These are phyloP conservation scores for Garra rufa DNA, from an alignment of 2,113 vertebrate species.

Conservation along the genomic window DNA sequence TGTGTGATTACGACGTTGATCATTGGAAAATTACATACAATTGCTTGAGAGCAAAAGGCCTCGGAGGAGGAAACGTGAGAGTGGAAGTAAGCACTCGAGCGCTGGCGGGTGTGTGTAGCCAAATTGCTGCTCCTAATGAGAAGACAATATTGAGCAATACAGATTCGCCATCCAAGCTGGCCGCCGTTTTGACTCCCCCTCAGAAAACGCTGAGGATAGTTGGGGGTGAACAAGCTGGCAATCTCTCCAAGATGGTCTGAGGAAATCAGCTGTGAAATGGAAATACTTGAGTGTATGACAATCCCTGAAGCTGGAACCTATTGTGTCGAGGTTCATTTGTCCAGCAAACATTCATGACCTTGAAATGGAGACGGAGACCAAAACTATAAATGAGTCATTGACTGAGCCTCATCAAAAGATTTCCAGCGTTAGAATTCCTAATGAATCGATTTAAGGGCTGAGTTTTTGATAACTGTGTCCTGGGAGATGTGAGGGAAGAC, in stretches of 20 bases:
- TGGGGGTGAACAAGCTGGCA: slow-evolving; percentile 45
- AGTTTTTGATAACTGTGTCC: slow-evolving; percentile 5
- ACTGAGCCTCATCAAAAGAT: slow-evolving; percentile 3
- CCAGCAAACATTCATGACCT: slow-evolving; percentile 48
- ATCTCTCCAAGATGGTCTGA: slow-evolving; percentile 48
- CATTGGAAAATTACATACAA: slow-evolving; percentile 34
- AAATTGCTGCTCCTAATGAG: neutral
- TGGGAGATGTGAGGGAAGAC: neutral
- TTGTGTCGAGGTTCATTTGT: slow-evolving; percentile 50
- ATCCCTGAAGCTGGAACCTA: slow-evolving; percentile 43
- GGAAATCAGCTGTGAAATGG: slow-evolving; percentile 62
- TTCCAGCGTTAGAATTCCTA: neutral
- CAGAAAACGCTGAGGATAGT: slow-evolving; percentile 22
- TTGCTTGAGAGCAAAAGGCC: slow-evolving; percentile 10
- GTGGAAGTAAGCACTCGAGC: neutral
- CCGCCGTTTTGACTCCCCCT: neutral
- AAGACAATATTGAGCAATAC: slow-evolving; percentile 15
- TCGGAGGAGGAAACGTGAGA: neutral
- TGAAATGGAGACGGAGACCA: slow-evolving; percentile 37
- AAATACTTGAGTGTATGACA: slow-evolving; percentile 51
- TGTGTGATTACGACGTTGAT: slow-evolving; percentile 43
- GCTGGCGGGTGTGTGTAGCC: neutral
- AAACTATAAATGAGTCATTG: slow-evolving; percentile 19
- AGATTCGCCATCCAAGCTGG: neutral
- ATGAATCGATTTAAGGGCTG: slow-evolving; percentile 2